Evolutionary conservation across 2,113 vertebrate genomes (phyloP).

Genomic region (Gymnarchus niloticus): DNA sequence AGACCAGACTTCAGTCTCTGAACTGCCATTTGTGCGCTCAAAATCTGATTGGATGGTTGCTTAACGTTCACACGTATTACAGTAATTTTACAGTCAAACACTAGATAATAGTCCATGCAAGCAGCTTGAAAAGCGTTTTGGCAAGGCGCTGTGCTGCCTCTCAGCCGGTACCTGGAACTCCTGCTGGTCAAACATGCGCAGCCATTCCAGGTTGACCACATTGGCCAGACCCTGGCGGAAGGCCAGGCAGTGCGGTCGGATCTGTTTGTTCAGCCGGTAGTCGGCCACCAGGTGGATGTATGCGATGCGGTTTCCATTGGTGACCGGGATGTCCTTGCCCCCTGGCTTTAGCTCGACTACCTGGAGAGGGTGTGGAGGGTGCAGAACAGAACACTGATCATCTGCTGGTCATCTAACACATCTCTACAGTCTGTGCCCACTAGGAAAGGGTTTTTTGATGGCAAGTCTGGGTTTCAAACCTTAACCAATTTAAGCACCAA

Average conservation of each 20-base stretch:
- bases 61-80: not conserved
- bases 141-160: not conserved
- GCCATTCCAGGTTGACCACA: conserved; percentile 93
- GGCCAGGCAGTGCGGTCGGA: conserved; percentile 89
- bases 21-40: not conserved
- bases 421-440: not conserved
- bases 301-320: conserved; percentile 87
- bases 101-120: not conserved
- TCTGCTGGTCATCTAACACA: not conserved
- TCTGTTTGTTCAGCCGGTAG: conserved; percentile 94
- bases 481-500: not conserved
- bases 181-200: conserved; percentile 97
- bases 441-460: not conserved
- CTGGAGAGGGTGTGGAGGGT: conserved; percentile 55
- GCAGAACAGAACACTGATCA: not conserved
- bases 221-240: conserved; percentile 95
- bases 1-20: not conserved
- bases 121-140: too few species aligned
- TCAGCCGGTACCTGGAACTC: conserved; percentile 84
- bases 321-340: conserved; percentile 93
- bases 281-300: conserved; percentile 97
- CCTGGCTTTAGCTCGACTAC: conserved; percentile 89
- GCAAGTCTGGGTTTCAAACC: not conserved
- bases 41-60: not conserved
- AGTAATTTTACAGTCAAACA: not conserved